phyloP scores from a whole-genome alignment of 2,113 vertebrate species.

The Ahaetulla prasina region DNA sequence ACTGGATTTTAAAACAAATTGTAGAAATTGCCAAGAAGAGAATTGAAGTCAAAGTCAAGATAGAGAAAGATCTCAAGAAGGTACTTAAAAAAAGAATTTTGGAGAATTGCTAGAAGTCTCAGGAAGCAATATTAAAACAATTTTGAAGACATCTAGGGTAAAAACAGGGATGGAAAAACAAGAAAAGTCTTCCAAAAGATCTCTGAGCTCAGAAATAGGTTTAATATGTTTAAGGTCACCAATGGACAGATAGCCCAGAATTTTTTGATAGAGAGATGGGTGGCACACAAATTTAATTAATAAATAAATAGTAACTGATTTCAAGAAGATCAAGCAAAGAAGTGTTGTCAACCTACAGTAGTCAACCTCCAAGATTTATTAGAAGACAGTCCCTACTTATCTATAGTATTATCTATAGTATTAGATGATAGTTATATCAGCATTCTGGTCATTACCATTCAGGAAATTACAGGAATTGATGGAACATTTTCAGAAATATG shows the following conservation, averaged over 20 bases:
- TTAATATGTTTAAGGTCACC: background rate
- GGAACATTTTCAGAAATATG: no score
- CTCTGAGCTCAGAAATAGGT: background rate
- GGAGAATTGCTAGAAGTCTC: background rate
- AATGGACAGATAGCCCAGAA: background rate
- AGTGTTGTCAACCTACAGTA: background rate
- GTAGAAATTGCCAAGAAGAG: background rate
- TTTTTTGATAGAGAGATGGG: background rate
- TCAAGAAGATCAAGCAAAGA: background rate
- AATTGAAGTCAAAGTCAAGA: background rate
- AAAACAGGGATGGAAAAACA: background rate
- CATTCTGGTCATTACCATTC: background rate
- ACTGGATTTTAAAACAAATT: background rate
- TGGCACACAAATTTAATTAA: background rate
- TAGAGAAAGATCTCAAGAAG: background rate
- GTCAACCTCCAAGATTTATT: background rate
- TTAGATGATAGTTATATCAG: background rate
- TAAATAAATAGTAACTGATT: background rate
- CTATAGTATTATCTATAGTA: background rate
- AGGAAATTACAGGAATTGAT: background rate
- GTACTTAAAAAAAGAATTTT: background rate
- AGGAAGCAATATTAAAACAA: background rate
- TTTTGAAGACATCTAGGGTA: background rate
- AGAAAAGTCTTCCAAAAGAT: background rate
- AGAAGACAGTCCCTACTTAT: background rate